These are phyloP conservation scores for Erythrocebus patas DNA, from an alignment of 2,113 vertebrate genomes.

Conservation along the genomic window DNA sequence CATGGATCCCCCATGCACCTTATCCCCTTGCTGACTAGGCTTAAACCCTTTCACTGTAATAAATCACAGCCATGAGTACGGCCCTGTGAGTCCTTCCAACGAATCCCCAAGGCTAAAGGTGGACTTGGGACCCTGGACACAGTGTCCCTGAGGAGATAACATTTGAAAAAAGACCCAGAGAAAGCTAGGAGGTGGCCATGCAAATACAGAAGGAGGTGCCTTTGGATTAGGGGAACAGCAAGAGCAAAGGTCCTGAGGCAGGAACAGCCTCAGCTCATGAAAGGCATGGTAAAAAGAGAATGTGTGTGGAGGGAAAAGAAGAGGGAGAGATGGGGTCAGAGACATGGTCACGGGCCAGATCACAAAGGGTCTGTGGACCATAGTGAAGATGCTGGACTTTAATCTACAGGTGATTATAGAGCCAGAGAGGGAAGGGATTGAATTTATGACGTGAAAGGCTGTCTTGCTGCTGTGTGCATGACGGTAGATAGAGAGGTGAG, in stretches of 20 bases:
- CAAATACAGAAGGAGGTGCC: not conserved
- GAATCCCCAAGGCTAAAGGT: not conserved
- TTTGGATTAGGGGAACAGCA: not conserved
- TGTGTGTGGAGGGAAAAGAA: not conserved
- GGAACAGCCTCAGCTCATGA: too few relatives aligned
- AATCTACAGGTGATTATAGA: not conserved
- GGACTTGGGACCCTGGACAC: not conserved
- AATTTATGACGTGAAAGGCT: not conserved
- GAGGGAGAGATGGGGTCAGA: not conserved
- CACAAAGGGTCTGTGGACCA: not conserved
- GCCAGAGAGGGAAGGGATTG: not conserved
- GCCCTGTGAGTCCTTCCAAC: not conserved
- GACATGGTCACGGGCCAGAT: too few relatives aligned
- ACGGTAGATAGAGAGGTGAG: not conserved
- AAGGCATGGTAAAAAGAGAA: not conserved
- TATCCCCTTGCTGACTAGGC: not conserved
- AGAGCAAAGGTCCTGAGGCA: not conserved
- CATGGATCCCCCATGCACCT: not conserved
- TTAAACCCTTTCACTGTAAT: not conserved
- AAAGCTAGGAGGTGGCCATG: not conserved
- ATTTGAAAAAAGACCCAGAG: not conserved
- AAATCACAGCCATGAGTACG: not conserved
- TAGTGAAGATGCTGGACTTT: not conserved
- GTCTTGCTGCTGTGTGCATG: not conserved
- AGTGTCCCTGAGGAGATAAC: not conserved